phyloP scores from a whole-genome alignment of 2,888 invertebrate species.

The Leptinotarsa peninsularis region DNA sequence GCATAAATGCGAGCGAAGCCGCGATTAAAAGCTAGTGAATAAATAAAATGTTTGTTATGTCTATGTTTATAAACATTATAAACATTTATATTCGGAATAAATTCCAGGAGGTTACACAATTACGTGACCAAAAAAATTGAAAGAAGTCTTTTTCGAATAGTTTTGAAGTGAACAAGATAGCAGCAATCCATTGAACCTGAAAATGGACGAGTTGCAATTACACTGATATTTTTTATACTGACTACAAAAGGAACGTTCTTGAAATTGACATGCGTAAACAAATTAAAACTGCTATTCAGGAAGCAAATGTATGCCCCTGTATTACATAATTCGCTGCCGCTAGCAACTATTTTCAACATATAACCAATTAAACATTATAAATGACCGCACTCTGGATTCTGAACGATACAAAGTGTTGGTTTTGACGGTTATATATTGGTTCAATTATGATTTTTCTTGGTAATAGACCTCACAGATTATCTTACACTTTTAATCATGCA shows the following conservation, averaged over 20 bases:
- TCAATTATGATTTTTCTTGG: conserved; percentile 12
- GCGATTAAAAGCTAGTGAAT: too few relatives aligned
- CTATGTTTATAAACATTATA: too few relatives aligned
- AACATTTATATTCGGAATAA: too few relatives aligned
- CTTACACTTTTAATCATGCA: conserved; percentile 7
- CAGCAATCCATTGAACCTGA: too few relatives aligned
- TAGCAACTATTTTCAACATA: conserved; percentile 1
- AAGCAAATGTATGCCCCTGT: conserved; percentile 7
- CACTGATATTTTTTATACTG: too few relatives aligned
- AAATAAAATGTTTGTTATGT: too few relatives aligned
- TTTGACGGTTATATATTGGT: conserved; percentile 17
- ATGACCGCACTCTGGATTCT: not conserved
- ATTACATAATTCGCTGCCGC: conserved; percentile 7
- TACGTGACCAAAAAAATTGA: too few relatives aligned
- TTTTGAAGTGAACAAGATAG: too few relatives aligned
- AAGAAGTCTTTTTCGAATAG: too few relatives aligned
- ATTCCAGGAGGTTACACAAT: too few relatives aligned
- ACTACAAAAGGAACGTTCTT: not conserved
- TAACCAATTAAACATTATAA: conserved; percentile 13
- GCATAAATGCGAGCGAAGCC: too few relatives aligned
- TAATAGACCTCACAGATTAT: conserved; percentile 18
- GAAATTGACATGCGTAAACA: not conserved
- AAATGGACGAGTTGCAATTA: too few relatives aligned
- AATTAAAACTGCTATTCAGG: not conserved
- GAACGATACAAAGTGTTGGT: conserved; percentile 17